A percentile compares a stretch with the other conserved stretches of the same genome.
These are phyloP conservation scores for Anguilla pacifica DNA, from an alignment of 2,797 vertebrate species.

Conservation along the genomic window DNA sequence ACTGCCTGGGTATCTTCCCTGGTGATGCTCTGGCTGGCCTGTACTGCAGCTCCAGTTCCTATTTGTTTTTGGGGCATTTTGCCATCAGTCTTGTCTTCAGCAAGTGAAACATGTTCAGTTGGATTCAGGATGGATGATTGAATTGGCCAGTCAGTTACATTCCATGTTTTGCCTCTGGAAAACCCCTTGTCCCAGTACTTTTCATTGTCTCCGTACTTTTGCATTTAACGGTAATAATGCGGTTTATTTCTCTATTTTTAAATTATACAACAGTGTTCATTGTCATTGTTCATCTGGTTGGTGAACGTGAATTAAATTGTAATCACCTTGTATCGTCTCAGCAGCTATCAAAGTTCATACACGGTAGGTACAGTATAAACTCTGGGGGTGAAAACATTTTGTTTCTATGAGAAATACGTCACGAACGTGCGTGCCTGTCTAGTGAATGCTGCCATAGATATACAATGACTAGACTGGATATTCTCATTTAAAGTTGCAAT, in stretches of 20 bases:
- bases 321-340: background rate
- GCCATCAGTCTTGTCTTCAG: too few relatives aligned
- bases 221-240: too few relatives aligned
- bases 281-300: background rate
- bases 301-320: background rate
- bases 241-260: background rate
- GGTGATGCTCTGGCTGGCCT: too few relatives aligned
- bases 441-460: conserved; percentile 32
- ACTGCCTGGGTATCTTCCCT: too few relatives aligned
- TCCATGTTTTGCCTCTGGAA: too few relatives aligned
- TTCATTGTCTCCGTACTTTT: too few relatives aligned
- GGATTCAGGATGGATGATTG: too few relatives aligned
- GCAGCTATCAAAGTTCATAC: background rate
- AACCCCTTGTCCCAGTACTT: too few relatives aligned
- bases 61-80: too few relatives aligned
- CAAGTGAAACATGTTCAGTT: too few relatives aligned
- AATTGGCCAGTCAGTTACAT: too few relatives aligned
- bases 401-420: conserved; percentile 51
- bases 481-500: background rate
- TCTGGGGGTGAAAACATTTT: background rate
- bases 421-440: conserved; percentile 49
- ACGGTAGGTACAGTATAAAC: background rate
- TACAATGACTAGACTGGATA: background rate
- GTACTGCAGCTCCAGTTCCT: too few relatives aligned
- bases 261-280: background rate